Conservation (phyloP, 2,113 vertebrate species). For the Neopipo cinnamomea region DNA sequence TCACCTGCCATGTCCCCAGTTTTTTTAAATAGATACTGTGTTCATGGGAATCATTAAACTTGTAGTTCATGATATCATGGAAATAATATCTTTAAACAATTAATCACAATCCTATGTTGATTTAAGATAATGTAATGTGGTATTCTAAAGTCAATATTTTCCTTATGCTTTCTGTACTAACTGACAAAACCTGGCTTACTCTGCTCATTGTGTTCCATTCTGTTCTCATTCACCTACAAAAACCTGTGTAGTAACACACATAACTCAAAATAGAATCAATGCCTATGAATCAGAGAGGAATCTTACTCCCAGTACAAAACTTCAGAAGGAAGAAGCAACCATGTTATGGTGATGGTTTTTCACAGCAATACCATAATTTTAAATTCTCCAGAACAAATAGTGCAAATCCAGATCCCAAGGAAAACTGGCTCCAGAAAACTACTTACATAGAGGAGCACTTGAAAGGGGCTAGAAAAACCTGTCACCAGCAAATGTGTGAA, state of each 20-base stretch:
- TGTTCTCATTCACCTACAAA: background rate
- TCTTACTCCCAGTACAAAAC: background rate
- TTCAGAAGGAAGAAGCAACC: background rate
- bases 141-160: background rate
- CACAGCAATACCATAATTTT: background rate
- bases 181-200: background rate
- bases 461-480: background rate
- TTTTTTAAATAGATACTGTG: background rate
- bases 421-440: background rate
- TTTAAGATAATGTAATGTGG: background rate
- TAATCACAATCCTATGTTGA: background rate
- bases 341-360: background rate
- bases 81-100: background rate
- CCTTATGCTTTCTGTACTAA: background rate
- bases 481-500: background rate
- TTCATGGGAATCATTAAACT: background rate
- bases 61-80: background rate
- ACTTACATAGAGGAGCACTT: background rate
- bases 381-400: background rate
- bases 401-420: background rate
- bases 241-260: rapidly evolving
- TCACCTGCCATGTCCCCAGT: background rate
- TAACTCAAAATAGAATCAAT: background rate
- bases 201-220: background rate
- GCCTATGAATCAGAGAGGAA: background rate